Conservation (phyloP, 30 jellyfish, hydroid and myxozoan species). For the Catostylus mosaicus region DNA sequence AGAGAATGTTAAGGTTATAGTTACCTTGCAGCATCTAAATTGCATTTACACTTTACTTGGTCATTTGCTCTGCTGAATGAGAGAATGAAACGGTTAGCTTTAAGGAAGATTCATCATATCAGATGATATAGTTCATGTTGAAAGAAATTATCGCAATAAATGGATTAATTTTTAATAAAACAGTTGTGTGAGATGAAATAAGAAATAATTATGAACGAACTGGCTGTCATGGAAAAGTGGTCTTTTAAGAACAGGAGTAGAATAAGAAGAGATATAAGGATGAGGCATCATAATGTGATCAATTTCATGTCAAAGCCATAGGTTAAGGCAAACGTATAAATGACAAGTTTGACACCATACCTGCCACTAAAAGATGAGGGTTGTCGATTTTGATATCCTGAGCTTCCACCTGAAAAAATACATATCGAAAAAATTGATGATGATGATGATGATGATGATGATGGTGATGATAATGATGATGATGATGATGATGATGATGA, state of each 20-base stretch:
- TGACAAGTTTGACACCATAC: neutral
- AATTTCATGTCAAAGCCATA: neutral
- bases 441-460: neutral
- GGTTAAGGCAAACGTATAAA: neutral
- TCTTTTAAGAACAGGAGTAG: too few relatives aligned
- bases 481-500: neutral
- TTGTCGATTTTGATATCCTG: neutral
- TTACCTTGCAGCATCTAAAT: constrained; percentile 55
- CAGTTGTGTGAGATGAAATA: too few relatives aligned
- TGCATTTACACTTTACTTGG: constrained; percentile 61
- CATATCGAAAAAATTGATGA: neutral
- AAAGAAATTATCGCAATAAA: neutral
- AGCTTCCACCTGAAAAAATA: neutral
- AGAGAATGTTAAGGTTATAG: neutral
- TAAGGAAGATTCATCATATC: neutral
- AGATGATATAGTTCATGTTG: neutral
- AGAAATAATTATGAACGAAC: too few relatives aligned
- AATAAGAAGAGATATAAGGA: too few relatives aligned
- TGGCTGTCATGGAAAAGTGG: too few relatives aligned
- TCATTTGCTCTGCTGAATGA: neutral
- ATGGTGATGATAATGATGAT: neutral
- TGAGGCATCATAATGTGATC: too few relatives aligned
- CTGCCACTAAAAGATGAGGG: neutral
- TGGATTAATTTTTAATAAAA: too few relatives aligned
- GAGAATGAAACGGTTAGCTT: neutral